These are phyloP conservation scores for Macrostomum lignano DNA, from an alignment of 1,140 invertebrate species.

Conservation along the genomic window DNA sequence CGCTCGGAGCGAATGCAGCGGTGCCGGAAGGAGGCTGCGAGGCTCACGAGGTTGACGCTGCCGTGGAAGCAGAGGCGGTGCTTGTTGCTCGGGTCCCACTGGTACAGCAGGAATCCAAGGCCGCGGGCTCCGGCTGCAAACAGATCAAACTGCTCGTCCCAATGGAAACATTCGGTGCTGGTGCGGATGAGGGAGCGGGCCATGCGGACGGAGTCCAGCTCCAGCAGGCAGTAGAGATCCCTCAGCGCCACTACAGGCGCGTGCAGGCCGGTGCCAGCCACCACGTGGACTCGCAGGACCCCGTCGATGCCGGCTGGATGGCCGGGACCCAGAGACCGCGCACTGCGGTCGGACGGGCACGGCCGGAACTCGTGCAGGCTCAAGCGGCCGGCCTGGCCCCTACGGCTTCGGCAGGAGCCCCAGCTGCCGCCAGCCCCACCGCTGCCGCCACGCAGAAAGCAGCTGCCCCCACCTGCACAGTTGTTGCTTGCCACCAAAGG, in stretches of 20 bases:
- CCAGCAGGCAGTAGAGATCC: constrained; percentile 80
- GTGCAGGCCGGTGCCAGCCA: constrained; percentile 3
- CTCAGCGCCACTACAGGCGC: constrained; percentile 28
- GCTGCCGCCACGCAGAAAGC: too few relatives aligned
- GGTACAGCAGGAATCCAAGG: constrained; percentile 77
- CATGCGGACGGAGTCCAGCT: constrained; percentile 82
- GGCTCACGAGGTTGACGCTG: constrained; percentile 13
- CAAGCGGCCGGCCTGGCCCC: too few relatives aligned
- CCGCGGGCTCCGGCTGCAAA: constrained; percentile 60
- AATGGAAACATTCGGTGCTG: constrained; percentile 83
- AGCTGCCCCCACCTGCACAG: too few relatives aligned
- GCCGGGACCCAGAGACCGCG: too few relatives aligned
- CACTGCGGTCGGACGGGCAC: too few relatives aligned
- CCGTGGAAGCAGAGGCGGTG: constrained; percentile 27
- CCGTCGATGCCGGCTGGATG: too few relatives aligned
- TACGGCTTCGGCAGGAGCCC: too few relatives aligned
- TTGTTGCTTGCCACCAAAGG: too few relatives aligned
- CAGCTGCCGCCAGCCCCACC: too few relatives aligned
- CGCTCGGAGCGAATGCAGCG: constrained; percentile 20
- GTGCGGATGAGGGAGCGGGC: constrained; percentile 82
- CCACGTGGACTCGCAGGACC: too few relatives aligned
- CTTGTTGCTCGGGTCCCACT: constrained; percentile 54
- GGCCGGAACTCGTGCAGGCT: too few relatives aligned
- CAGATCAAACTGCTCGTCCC: constrained; percentile 93
- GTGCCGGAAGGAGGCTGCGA: background rate